A percentile compares a stretch with the other conserved stretches of the same genome.
These are phyloP conservation scores for Eupeodes latifasciatus DNA, from an alignment of 2,888 invertebrate species.

Conservation along the genomic window DNA sequence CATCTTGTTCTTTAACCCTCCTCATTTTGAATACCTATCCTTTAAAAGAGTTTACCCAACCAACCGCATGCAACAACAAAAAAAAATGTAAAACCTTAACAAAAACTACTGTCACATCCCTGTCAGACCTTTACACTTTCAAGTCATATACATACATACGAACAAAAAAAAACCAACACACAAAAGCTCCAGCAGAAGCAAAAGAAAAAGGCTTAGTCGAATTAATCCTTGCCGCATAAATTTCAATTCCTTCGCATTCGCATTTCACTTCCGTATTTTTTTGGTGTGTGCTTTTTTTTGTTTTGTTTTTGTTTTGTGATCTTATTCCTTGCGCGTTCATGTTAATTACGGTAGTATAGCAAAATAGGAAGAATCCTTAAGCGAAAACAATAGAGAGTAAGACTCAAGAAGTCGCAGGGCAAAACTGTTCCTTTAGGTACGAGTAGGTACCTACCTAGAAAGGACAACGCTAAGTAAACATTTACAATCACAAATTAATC, in stretches of 20 bases:
- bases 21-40: constrained; percentile 10
- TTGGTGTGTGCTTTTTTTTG: neutral
- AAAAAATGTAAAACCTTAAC: neutral
- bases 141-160: constrained; percentile 13
- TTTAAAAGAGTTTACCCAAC: constrained; percentile 1
- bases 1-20: neutral
- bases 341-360: constrained; percentile 61
- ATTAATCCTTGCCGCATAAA: constrained; percentile 71
- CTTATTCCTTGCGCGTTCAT: constrained; percentile 32
- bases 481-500: constrained; percentile 41
- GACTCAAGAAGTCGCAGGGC: constrained; percentile 44
- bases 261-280: constrained; percentile 60
- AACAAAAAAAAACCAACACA: neutral
- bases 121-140: constrained; percentile 67
- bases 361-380: constrained; percentile 27
- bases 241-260: constrained; percentile 60
- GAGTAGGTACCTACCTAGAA: constrained; percentile 24
- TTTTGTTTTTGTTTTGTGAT: too few species aligned
- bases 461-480: constrained; percentile 69
- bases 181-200: neutral
- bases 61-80: neutral
- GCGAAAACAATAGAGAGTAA: constrained; percentile 37
- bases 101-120: constrained; percentile 53
- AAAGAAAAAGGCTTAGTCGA: constrained; percentile 22
- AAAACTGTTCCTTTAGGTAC: constrained; percentile 17